Base-by-base conservation (phyloP, 2,888 invertebrate genomes). In the Achlya flavicornis region DNA sequence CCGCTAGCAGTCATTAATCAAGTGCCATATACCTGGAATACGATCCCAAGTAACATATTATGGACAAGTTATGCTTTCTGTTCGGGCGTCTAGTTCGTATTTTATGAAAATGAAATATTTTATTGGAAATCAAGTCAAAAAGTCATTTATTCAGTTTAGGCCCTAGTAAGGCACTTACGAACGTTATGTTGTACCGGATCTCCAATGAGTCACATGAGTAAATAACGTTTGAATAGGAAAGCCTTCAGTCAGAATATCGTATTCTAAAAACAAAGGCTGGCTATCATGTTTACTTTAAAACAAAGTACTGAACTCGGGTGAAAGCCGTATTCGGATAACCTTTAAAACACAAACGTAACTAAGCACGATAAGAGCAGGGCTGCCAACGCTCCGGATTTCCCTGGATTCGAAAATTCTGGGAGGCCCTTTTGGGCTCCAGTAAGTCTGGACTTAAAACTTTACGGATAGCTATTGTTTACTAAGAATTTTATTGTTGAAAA, bases 281-380 rank as follows among this genome's bases (percentile, higher is more conserved):
- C 53, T 53, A 53, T 53, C 53, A 53, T 6, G 53, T 53, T 48
- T 10, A 53, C 53, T 53, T 53, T 53, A 53, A 53, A 53, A 53
- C 53, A 53, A 53, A 53, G 19, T 53, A 53, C 53, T 53, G 16
- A 53, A 53, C 16, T 53, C 10, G 4, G 53, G 19, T 53, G n/a
- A 19, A 53, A 53, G 53, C 53, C 19, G 11, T 41, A 41, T 41
- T 41, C 41, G 41, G 41, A 41, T 41, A 41, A 41, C 41, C 53
- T 53, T n/a, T 53, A 19, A 16, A 53, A 19, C 8, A 19, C 53
- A 53, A 53, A 53, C 19, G 19, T 53, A 53, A 53, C 53, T 53
- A 53, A 53, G 19, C 10, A 19, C 53, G 53, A 53, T 19, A 53
- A 53, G 16, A 19, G 53, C 10, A 53, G 53, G 53, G 53, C 19